Conservation (phyloP, 1,140 invertebrate genomes). For the Lucilia sericata region DNA sequence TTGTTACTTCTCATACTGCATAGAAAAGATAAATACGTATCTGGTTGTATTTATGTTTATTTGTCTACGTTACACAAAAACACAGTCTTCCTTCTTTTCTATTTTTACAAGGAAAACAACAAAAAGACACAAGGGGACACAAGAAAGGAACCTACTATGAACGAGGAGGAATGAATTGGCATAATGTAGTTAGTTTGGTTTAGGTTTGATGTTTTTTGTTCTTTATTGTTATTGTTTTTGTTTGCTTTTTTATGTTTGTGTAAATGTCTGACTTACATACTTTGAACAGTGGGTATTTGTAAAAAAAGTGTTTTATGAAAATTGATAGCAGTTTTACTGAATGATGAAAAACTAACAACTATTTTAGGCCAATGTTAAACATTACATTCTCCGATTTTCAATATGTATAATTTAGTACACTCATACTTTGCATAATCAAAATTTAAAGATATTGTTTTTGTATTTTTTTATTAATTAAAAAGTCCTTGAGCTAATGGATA, state of each 20-base stretch:
- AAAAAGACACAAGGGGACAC: not conserved
- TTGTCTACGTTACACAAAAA: not conserved
- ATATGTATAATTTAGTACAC: no score
- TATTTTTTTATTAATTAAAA: no score
- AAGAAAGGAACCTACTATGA: not conserved
- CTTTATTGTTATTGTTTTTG: not conserved
- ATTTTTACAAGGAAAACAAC: not conserved
- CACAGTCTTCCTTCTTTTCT: constrained; percentile 28
- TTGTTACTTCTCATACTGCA: not conserved
- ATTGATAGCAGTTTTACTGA: no score
- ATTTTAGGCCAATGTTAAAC: no score
- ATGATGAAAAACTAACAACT: no score
- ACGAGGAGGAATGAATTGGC: not conserved
- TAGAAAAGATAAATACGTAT: not conserved
- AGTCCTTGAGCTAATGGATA: no score
- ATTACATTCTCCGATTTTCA: no score
- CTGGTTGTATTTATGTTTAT: not conserved
- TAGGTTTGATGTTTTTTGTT: not conserved
- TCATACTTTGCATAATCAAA: no score
- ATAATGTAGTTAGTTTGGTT: not conserved
- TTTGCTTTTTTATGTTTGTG: not conserved
- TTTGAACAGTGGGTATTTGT: not conserved
- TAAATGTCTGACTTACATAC: constrained; percentile 17
- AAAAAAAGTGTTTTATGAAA: no score
- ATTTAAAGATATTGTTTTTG: no score